A percentile compares a stretch with the other conserved stretches of the same genome.
Conservation (phyloP, 2,113 vertebrate species). For the Mesitornis unicolor region DNA sequence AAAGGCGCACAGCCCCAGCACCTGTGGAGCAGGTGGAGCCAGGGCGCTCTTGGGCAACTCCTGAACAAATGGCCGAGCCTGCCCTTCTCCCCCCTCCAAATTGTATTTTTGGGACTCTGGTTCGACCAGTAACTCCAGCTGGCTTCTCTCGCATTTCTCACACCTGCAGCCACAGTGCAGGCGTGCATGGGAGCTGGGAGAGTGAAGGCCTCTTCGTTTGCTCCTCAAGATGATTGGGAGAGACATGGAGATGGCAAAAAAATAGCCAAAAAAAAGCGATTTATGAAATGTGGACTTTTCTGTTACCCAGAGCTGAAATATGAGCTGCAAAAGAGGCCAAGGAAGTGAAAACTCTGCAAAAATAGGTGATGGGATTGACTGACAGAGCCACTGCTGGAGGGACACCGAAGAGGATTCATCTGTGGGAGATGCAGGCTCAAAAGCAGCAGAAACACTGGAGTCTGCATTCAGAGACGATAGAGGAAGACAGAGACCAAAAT, state of each 20-base stretch:
- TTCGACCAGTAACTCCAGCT: constrained; percentile 13
- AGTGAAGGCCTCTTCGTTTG: not conserved
- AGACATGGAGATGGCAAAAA: too few relatives aligned
- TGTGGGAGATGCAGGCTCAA: not conserved
- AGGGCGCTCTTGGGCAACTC: constrained; percentile 22
- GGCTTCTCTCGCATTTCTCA: constrained; percentile 38
- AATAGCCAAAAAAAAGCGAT: not conserved
- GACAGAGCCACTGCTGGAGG: not conserved
- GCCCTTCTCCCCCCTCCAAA: not conserved
- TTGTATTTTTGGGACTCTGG: constrained; percentile 16
- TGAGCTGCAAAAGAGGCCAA: not conserved
- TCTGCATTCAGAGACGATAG: not conserved
- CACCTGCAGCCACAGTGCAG: not conserved
- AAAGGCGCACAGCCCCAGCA: constrained; percentile 5
- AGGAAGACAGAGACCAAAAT: constrained; percentile 19
- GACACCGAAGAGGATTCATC: constrained; percentile 4
- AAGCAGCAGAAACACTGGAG: not conserved
- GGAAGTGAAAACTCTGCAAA: not conserved
- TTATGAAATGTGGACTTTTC: not conserved
- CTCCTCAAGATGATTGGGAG: rapidly evolving
- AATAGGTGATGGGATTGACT: not conserved
- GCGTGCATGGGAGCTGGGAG: not conserved
- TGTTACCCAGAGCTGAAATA: rapidly evolving
- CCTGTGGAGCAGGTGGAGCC: constrained; percentile 52
- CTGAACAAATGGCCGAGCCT: not conserved